Conservation (phyloP, 1,140 invertebrate species). For the Ceratosolen fusciceps region DNA sequence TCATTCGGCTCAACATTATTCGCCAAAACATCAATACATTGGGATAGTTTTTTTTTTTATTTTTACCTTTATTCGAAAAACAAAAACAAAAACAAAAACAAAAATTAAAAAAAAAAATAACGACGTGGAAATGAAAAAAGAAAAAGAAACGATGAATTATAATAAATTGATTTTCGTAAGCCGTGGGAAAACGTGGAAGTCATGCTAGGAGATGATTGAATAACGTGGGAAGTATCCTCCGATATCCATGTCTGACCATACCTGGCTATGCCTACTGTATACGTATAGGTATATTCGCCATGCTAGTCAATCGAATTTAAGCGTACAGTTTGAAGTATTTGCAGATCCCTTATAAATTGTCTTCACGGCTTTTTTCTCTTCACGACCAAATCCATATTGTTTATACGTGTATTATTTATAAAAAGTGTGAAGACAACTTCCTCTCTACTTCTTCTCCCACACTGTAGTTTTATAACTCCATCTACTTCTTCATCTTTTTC, state of each 20-base stretch:
- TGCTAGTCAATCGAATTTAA: neutral
- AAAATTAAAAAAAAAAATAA: too few species aligned
- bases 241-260: constrained; percentile 36
- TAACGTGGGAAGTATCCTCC: constrained; percentile 11
- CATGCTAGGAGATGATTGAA: constrained; percentile 7
- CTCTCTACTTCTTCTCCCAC: too few species aligned
- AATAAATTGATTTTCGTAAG: neutral
- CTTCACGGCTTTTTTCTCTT: neutral
- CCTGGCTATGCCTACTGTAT: constrained; percentile 32
- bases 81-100: too few species aligned
- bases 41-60: neutral
- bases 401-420: neutral
- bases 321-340: neutral
- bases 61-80: too few species aligned
- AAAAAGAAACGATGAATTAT: neutral
- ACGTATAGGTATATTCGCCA: constrained; percentile 17
- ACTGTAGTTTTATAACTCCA: neutral
- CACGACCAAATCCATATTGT: neutral
- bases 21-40: too few species aligned
- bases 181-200: constrained; percentile 10
- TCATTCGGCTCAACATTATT: too few species aligned
- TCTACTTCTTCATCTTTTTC: too few species aligned
- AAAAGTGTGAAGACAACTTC: neutral
- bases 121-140: neutral
- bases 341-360: neutral